These are phyloP conservation scores for Apantesis nais DNA, from an alignment of 2,888 invertebrate species.

Conservation along the genomic window DNA sequence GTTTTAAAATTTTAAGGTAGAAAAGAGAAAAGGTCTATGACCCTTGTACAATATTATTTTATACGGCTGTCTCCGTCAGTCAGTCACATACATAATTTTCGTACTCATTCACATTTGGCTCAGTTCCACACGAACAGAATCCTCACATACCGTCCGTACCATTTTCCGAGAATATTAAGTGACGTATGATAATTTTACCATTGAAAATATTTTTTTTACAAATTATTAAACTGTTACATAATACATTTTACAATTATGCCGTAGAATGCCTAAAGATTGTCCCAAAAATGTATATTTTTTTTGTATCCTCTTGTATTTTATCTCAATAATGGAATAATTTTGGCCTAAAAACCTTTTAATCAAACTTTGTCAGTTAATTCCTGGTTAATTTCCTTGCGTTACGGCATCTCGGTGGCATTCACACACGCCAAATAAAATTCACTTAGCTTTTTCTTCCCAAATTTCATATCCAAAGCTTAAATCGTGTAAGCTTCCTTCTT, in stretches of 20 bases:
- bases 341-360: slow-evolving; percentile 18
- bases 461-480: slow-evolving; percentile 38
- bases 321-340: neutral
- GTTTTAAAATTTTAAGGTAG: slow-evolving; percentile 5
- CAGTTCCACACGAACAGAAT: slow-evolving; percentile 50
- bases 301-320: slow-evolving; percentile 7
- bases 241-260: neutral
- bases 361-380: slow-evolving; percentile 28
- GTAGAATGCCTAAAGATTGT: neutral
- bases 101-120: slow-evolving; percentile 44
- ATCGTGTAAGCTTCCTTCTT: slow-evolving; percentile 27
- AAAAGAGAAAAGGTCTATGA: slow-evolving; percentile 28
- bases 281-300: neutral
- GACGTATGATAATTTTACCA: slow-evolving; percentile 17
- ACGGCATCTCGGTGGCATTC: slow-evolving; percentile 25
- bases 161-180: slow-evolving; percentile 34
- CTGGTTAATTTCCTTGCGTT: slow-evolving; percentile 37
- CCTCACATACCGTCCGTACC: slow-evolving; percentile 42
- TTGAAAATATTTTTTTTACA: slow-evolving; percentile 12
- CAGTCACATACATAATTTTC: slow-evolving; percentile 40
- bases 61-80: slow-evolving; percentile 41
- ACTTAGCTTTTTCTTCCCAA: slow-evolving; percentile 37
- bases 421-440: slow-evolving; percentile 39
- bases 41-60: slow-evolving; percentile 33
- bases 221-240: neutral